These are phyloP conservation scores for Melanotaenia pygmaea DNA, from an alignment of 2,797 vertebrate species.

Conservation along the genomic window DNA sequence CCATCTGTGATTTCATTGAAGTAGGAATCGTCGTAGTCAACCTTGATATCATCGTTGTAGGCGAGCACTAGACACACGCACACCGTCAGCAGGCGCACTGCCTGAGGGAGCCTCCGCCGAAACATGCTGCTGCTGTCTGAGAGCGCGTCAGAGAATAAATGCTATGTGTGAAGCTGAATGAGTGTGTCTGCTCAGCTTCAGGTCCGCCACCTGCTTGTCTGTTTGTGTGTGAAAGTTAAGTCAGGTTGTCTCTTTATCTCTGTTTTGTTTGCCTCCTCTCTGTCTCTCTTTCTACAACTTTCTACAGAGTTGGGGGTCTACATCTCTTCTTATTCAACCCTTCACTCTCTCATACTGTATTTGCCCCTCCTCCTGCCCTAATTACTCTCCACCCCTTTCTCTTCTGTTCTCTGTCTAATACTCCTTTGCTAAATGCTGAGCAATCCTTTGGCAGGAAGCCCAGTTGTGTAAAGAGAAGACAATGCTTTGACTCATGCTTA, in stretches of 20 bases:
- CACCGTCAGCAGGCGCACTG: conserved; percentile 67
- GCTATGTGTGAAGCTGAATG: conserved; percentile 16
- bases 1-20: conserved; percentile 77
- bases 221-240: conserved; percentile 6
- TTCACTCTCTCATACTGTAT: conserved; percentile 53
- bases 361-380: conserved; percentile 74
- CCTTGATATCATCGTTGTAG: conserved; percentile 80
- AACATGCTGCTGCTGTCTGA: conserved; percentile 69
- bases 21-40: conserved; percentile 66
- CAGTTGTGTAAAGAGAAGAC: conserved; percentile 41
- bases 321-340: conserved; percentile 71
- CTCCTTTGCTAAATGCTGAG: conserved; percentile 72
- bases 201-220: conserved; percentile 11
- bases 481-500: conserved; percentile 21
- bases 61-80: conserved; percentile 67
- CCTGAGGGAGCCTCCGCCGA: conserved; percentile 62
- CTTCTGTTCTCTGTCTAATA: conserved; percentile 23
- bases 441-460: conserved; percentile 71
- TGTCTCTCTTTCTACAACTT: conserved; percentile 34
- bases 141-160: conserved; percentile 19
- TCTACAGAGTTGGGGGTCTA: conserved; percentile 57
- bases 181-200: conserved; percentile 29
- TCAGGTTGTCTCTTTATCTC: conserved; percentile 17
- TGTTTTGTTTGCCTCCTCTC: conserved; percentile 34
- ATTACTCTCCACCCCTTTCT: conserved; percentile 58